A percentile compares a stretch with the other conserved stretches of the same genome.
Evolutionary conservation across 2,797 vertebrate genomes (phyloP).

Genomic region (Tiaroga cobitis): DNA sequence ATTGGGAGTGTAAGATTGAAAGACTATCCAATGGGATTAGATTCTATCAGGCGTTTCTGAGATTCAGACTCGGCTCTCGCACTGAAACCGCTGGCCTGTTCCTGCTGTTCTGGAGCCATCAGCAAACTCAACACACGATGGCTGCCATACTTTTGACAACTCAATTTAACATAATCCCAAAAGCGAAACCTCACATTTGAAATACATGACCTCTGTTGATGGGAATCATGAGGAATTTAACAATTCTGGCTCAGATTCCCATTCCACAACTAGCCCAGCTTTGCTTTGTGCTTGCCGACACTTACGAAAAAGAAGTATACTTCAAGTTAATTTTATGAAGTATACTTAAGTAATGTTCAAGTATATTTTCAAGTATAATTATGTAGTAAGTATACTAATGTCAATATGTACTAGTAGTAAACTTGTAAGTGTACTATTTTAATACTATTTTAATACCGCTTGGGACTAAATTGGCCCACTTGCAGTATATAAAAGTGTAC

Average conservation of each 20-base stretch:
- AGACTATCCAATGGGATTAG: constrained; percentile 32
- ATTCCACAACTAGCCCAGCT: constrained; percentile 3
- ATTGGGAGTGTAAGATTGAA: constrained; percentile 6
- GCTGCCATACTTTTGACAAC: constrained; percentile 13
- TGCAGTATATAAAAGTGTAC: too few relatives aligned
- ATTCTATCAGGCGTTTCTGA: constrained; percentile 16
- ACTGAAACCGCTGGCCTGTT: constrained; percentile 7
- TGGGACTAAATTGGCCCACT: too few relatives aligned
- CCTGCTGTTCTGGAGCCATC: constrained; percentile 18
- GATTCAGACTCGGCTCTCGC: not conserved
- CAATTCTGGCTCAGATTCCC: constrained; percentile 5
- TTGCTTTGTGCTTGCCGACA: not conserved
- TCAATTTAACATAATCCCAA: constrained; percentile 23
- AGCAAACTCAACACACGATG: constrained; percentile 10
- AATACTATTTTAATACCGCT: too few relatives aligned
- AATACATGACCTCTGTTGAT: constrained; percentile 26
- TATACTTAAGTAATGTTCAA: too few relatives aligned
- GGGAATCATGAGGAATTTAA: constrained; percentile 9
- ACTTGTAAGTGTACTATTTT: too few relatives aligned
- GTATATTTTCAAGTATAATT: too few relatives aligned
- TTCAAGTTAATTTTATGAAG: too few relatives aligned
- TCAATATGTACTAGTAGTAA: too few relatives aligned
- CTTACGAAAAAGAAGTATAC: too few relatives aligned
- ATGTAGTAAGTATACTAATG: too few relatives aligned
- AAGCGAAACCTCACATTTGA: constrained; percentile 28